Evolutionary conservation across 1,140 invertebrate species (phyloP).

Genomic region (Periplaneta americana): DNA sequence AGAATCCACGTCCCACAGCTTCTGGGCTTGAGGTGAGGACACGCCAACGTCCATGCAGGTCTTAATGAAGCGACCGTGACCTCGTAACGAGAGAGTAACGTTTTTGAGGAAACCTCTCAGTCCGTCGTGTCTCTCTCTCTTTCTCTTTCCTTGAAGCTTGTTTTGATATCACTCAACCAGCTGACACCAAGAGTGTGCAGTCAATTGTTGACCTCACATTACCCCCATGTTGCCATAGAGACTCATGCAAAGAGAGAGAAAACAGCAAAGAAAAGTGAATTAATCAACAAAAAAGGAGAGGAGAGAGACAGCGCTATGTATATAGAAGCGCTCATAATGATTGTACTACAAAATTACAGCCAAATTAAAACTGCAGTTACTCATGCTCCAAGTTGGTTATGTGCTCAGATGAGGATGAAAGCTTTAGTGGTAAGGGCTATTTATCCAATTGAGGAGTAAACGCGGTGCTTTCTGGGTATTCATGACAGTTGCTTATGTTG

Average conservation of each 20-base stretch:
- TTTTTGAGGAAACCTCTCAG: neutral
- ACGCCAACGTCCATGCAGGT: neutral
- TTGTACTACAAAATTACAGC: neutral
- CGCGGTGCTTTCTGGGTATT: constrained; percentile 4
- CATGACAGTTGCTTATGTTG: constrained; percentile 2
- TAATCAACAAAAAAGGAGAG: neutral
- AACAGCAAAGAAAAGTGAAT: neutral
- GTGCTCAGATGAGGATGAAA: neutral
- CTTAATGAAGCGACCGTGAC: neutral
- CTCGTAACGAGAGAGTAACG: neutral
- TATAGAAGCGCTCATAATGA: neutral
- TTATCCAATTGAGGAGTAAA: constrained; percentile 7
- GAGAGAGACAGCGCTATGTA: too few relatives aligned
- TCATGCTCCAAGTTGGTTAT: neutral
- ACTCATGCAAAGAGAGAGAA: neutral
- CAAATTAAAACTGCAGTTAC: neutral
- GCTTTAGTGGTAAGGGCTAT: neutral
- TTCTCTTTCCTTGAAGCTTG: neutral
- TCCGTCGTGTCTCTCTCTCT: too few relatives aligned
- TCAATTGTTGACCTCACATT: neutral
- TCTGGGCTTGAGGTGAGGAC: too few relatives aligned
- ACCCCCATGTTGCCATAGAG: neutral
- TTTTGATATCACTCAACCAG: neutral
- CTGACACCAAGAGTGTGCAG: neutral
- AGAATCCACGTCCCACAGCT: too few relatives aligned